Evolutionary conservation across 2,113 vertebrate genomes (phyloP).

Genomic region (Rousettus leschenaultii): DNA sequence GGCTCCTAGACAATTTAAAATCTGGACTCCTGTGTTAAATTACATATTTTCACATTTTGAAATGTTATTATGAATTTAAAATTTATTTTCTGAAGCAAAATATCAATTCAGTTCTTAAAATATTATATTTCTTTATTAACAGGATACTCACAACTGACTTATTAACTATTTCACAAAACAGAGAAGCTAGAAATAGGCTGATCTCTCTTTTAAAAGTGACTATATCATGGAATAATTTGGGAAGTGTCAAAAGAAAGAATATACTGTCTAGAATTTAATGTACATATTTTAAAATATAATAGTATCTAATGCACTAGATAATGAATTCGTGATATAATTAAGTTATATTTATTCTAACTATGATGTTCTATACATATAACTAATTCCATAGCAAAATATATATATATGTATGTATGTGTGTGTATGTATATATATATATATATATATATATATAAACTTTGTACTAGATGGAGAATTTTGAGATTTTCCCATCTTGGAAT

Average conservation of each 20-base stretch:
- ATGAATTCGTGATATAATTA: not conserved
- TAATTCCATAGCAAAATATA: not conserved
- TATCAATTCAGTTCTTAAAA: not conserved
- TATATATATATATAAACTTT: not conserved
- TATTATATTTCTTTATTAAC: not conserved
- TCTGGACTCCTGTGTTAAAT: not conserved
- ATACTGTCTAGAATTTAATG: not conserved
- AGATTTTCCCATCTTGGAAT: not conserved
- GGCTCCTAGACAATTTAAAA: not conserved
- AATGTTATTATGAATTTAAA: constrained; percentile 16
- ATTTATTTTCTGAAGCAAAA: not conserved
- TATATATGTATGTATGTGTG: too few relatives aligned
- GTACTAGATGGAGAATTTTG: not conserved
- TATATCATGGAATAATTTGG: not conserved
- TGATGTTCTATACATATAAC: not conserved
- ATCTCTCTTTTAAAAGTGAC: not conserved
- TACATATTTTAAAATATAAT: not conserved
- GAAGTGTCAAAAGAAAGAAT: not conserved
- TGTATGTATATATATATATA: too few relatives aligned
- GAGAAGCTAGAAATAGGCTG: not conserved
- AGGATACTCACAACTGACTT: not conserved
- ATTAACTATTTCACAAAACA: not conserved
- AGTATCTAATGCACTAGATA: not conserved
- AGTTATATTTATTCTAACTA: not conserved
- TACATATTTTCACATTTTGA: not conserved